Conservation (phyloP, 1,140 invertebrate species). For the Elysia chlorotica region DNA sequence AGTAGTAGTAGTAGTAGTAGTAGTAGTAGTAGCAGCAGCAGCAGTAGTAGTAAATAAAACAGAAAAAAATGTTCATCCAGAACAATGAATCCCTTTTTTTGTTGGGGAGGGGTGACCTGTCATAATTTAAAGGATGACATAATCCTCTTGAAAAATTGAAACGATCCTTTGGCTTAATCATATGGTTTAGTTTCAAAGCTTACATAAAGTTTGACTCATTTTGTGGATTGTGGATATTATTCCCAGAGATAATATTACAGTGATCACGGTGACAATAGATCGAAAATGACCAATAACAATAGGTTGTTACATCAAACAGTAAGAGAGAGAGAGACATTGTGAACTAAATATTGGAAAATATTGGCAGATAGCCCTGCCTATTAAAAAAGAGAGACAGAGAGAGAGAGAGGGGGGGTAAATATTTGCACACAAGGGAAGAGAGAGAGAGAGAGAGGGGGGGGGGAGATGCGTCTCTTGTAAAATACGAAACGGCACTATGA, state of each 20-base stretch:
- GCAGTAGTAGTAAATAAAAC: neutral
- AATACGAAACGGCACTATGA: neutral
- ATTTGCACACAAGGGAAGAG: slow-evolving; percentile 3
- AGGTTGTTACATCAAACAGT: neutral
- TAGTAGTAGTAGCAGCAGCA: neutral
- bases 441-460: slow-evolving; percentile 6
- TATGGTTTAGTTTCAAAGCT: neutral
- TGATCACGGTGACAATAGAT: neutral
- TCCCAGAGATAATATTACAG: neutral
- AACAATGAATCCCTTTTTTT: neutral
- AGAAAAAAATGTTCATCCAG: neutral
- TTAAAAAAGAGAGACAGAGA: slow-evolving; percentile 2
- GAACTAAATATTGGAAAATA: no score
- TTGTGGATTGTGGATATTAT: neutral
- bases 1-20: slow-evolving; percentile 19
- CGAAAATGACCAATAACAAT: neutral
- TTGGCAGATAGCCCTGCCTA: no score
- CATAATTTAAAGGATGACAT: neutral
- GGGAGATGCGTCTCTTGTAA: no score
- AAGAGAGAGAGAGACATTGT: slow-evolving; percentile 3
- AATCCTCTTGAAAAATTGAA: neutral
- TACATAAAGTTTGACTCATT: neutral
- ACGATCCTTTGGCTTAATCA: neutral
- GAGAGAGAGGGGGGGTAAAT: slow-evolving; percentile 7
- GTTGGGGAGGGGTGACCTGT: neutral